Evolutionary conservation across 2,113 vertebrate species (phyloP), one percentile per base, ranked within the genome.

Genomic region (Cinclus cinclus): DNA sequence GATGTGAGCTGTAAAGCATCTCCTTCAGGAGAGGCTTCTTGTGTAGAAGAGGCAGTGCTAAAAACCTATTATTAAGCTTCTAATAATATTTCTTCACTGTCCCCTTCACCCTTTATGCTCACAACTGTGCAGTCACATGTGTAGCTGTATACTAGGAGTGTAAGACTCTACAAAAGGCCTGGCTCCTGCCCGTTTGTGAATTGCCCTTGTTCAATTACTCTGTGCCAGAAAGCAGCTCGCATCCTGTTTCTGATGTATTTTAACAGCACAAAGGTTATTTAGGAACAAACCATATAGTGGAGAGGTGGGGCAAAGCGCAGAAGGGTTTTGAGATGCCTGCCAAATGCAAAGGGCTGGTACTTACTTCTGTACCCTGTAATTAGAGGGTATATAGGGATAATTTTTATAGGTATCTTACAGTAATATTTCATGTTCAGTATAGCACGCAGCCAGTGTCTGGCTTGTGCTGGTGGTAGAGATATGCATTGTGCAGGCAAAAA

Each of bases 161-260:
- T 68, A 89, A 92, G 90, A 64, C 92, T 89, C 62, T 80, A 92
- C 86, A 87, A 94, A 93, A 95, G 94, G 58, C 90, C 90, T 76
- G 90, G 56, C 73, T 96, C 64, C 80, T 92, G 76, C 70, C 15
- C 0, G 19, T 94, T 93, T 1, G 0, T 94, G 90, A 90, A 84
- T 90, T 94, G 94, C 93, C 90, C 95, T 94, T 96, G 88, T 83
- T 93, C 92, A 94, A 83, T 95, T 92, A 90, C 69, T 92, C 64
- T 67, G 56, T 87, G 90, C 90, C 91, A 95, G 86, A 96, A 95
- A 81, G 95, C 76, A 85, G 85, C 89, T 96, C 55, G 31, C 76
- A 90, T 96, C 80, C 94, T 92, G 89, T 83, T 93, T 90, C 83
- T 96, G 74, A 91, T 94, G 81, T 79, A 39, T 94, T 96, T 89